Evolutionary conservation across 1,140 invertebrate genomes (phyloP).

Genomic region (Drosophila leontia): DNA sequence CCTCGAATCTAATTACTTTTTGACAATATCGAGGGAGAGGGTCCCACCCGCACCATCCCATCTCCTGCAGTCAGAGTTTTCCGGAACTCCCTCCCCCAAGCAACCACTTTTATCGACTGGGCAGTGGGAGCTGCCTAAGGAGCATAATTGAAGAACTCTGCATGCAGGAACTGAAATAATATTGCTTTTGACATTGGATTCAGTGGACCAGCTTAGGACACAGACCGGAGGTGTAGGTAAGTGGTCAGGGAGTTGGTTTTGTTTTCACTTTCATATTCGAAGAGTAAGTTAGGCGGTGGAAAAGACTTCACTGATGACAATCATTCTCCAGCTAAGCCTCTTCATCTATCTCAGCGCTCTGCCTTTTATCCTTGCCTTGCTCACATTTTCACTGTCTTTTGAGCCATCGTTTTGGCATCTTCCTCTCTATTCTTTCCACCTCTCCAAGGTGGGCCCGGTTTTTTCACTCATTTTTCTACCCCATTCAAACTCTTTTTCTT

Average conservation of each 20-base stretch:
- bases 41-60: conserved; percentile 10
- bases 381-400: conserved; percentile 33
- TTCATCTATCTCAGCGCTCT: background rate
- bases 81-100: conserved; percentile 25
- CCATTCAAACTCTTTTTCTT: conserved; percentile 44
- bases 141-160: conserved; percentile 46
- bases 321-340: conserved; percentile 7
- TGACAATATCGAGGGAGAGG: conserved; percentile 61
- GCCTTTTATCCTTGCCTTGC: background rate
- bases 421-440: background rate
- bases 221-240: conserved; percentile 3
- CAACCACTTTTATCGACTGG: conserved; percentile 15
- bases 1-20: conserved; percentile 82
- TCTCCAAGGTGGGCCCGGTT: conserved; percentile 45
- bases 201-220: background rate
- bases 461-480: conserved; percentile 8
- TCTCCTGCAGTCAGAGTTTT: background rate
- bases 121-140: conserved; percentile 3
- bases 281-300: background rate
- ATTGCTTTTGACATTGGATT: conserved; percentile 41
- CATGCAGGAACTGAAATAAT: conserved; percentile 41
- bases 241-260: conserved; percentile 15
- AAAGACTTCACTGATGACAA: conserved; percentile 15
- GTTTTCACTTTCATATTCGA: conserved; percentile 9
- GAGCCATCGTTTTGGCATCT: conserved; percentile 53